Evolutionary conservation across 2,113 vertebrate species (phyloP).

Genomic region (Donacobius atricapilla): DNA sequence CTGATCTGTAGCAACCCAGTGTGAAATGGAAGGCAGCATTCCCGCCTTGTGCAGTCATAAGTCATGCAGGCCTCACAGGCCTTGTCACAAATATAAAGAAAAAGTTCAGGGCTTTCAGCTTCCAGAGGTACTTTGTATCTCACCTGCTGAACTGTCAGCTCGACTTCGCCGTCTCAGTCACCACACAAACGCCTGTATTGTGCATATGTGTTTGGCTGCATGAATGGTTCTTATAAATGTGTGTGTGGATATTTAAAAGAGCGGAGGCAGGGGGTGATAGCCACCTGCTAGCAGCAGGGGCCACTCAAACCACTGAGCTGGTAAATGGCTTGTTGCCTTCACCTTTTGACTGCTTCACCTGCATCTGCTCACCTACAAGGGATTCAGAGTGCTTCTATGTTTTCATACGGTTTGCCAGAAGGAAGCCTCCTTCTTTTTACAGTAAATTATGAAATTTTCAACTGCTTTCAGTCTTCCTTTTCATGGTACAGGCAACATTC

Average conservation of each 20-base stretch:
- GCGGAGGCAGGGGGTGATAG: not conserved
- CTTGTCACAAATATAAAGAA: not conserved
- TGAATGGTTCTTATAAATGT: not conserved
- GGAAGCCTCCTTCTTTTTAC: not conserved
- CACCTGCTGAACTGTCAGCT: not conserved
- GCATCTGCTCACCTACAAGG: not conserved
- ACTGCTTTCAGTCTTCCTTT: not conserved
- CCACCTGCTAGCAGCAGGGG: not conserved
- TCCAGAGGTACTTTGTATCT: not conserved
- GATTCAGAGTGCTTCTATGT: not conserved
- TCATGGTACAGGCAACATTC: not conserved
- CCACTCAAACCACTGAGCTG: not conserved
- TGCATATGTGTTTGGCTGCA: not conserved
- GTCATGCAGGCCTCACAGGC: conserved; percentile 18
- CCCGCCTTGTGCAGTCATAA: not conserved
- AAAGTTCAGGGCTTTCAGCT: not conserved
- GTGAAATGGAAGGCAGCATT: conserved; percentile 8
- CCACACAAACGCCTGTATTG: fast-evolving
- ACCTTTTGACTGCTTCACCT: not conserved
- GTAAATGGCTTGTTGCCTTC: not conserved
- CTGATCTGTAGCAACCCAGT: not conserved
- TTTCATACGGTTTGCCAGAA: not conserved
- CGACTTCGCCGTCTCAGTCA: not conserved
- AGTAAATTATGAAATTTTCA: not conserved
- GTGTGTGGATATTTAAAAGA: not conserved